Percentiles rank a stretch among this genome's conserved stretches.
phyloP scores from a whole-genome alignment of 2,113 vertebrate genomes.

The Ctenomys sociabilis region DNA sequence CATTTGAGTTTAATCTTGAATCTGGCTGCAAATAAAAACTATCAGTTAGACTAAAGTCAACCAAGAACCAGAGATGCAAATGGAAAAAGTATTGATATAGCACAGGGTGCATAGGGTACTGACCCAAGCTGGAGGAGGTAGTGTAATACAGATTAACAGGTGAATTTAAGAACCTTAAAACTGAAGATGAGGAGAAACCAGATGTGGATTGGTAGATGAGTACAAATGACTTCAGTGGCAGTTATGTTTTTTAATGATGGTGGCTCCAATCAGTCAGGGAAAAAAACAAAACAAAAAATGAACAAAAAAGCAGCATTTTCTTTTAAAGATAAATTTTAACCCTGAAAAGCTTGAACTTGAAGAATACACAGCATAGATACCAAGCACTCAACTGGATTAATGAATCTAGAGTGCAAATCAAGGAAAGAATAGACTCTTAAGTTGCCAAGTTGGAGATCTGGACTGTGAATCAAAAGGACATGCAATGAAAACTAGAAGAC shows the following conservation, averaged over 20 bases:
- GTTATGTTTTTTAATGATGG: background rate
- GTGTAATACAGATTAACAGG: background rate
- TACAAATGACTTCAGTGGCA: background rate
- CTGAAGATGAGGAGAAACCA: conserved; percentile 15
- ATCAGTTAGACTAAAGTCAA: background rate
- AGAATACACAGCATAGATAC: background rate
- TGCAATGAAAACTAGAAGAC: background rate
- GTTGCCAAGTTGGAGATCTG: background rate
- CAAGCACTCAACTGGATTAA: background rate
- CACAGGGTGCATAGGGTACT: background rate
- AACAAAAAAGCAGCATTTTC: background rate
- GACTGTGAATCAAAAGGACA: background rate
- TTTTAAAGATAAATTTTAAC: conserved; percentile 3
- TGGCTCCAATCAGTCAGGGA: background rate
- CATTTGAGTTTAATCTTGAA: background rate
- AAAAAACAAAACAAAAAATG: background rate
- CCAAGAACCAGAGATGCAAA: background rate
- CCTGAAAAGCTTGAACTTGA: background rate
- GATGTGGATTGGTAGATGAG: background rate
- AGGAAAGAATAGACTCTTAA: background rate
- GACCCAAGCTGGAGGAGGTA: background rate
- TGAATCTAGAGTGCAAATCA: background rate
- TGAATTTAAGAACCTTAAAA: background rate
- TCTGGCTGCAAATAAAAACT: background rate
- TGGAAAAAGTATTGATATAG: background rate